A percentile compares a stretch with the other conserved stretches of the same genome.
Conservation (phyloP, 2,888 invertebrate species). For the Athalia circularis region DNA sequence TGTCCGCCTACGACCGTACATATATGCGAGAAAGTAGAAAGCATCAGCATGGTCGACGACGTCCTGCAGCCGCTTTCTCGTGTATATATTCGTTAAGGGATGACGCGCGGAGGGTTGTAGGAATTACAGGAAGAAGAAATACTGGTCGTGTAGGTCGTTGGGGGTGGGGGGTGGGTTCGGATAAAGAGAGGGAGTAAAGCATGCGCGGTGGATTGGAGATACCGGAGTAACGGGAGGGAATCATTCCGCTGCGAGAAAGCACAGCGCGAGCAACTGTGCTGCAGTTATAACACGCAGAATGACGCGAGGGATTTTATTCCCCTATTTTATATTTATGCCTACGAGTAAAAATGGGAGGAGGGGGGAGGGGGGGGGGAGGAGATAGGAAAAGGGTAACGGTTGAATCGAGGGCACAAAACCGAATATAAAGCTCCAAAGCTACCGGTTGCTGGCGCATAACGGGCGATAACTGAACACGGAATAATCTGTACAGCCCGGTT, state of each 20-base stretch:
- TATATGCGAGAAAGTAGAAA: too few relatives aligned
- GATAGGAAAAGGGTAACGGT: too few relatives aligned
- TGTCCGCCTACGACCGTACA: too few relatives aligned
- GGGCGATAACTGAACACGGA: conserved; percentile 15
- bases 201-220: conserved; percentile 15
- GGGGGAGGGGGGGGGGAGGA: too few relatives aligned
- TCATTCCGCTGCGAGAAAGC: conserved; percentile 22
- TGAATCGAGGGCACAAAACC: conserved; percentile 15
- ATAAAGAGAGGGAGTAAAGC: background rate
- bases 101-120: too few relatives aligned
- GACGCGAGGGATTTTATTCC: background rate
- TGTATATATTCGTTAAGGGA: too few relatives aligned
- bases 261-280: background rate
- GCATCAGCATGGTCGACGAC: too few relatives aligned
- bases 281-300: background rate
- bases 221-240: background rate
- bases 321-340: background rate
- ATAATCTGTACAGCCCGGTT: background rate
- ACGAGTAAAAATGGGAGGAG: too few relatives aligned
- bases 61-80: too few relatives aligned
- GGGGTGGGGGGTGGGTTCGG: background rate
- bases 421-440: too few relatives aligned
- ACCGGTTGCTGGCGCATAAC: background rate
- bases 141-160: too few relatives aligned
- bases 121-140: too few relatives aligned